Evolutionary conservation across 2,888 invertebrate species (phyloP), one percentile per base, ranked within the genome.

Genomic region (Oxycera nigricornis): DNA sequence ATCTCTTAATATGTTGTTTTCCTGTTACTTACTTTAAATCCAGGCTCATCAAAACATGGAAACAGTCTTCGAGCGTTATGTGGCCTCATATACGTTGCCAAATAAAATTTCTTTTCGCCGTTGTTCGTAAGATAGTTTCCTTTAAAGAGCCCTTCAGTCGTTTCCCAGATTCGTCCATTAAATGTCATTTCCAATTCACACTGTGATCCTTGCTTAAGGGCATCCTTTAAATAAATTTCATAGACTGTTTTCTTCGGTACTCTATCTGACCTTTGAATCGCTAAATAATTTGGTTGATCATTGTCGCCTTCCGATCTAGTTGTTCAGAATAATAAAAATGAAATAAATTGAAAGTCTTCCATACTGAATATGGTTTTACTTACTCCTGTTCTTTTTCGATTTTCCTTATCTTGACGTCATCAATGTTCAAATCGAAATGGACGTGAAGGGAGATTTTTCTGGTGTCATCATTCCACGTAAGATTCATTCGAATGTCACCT

Each of bases 11-110:
- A 35, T 35, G 6, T 35, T n/a, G 17, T n/a, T 46, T 17, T n/a
- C n/a, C n/a, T n/a, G n/a, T n/a, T 14, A 46, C 46, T n/a, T n/a
- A 46, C 91, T 85, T 94, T 94, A 81, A 90, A 91, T 0, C 88
- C 89, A 0, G 94, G 93, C 80, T 93, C 92, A 81, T 94, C 94
- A 82, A 93, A 93, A 80, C 94, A 94, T 0, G 94, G 94, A 81
- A 94, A 94, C 78, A 93, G 87, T 22, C 88, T 87, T n/a, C 92
- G 87, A 0, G 94, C 93, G 80, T 92, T 89, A 82, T 91, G 91
- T 0, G 92, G 91, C 46, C 92, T 87, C 76, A 93, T 85, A 79
- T 92, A 89, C 0, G 92, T 91, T 0, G 90, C 92, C 20, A 90
- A 88, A 79, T 91, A 91, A 79, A 88, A 87, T 78, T 78, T 79